Percentiles rank a stretch among this genome's conserved stretches.
Conservation (phyloP, 2,113 vertebrate genomes). For the Bufo bufo region DNA sequence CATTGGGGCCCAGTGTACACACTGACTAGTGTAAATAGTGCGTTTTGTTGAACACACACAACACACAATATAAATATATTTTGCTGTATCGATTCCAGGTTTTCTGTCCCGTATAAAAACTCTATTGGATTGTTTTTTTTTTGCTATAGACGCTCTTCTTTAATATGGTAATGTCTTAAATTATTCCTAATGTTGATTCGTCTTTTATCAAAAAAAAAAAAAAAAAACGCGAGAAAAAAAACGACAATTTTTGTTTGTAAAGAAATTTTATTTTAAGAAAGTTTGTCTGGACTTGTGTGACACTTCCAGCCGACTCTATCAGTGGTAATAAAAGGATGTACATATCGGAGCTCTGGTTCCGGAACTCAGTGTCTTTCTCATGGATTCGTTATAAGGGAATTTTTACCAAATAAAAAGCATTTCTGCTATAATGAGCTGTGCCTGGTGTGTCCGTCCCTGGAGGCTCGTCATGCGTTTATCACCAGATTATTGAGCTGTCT, state of each 20-base stretch:
- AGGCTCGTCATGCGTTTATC: conserved; percentile 12
- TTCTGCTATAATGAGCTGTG: neutral
- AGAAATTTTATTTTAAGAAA: conserved; percentile 61
- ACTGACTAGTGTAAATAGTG: conserved; percentile 89
- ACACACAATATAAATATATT: conserved; percentile 84
- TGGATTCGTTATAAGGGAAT: conserved; percentile 3
- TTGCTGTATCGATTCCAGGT: conserved; percentile 87
- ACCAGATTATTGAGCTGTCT: conserved; percentile 12
- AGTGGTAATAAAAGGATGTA: conserved; percentile 23
- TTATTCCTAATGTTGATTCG: conserved; percentile 93
- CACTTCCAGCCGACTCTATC: conserved; percentile 5
- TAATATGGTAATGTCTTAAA: conserved; percentile 89
- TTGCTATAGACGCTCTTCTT: conserved; percentile 84
- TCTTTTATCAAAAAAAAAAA: conserved; percentile 92
- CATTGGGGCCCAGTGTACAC: neutral
- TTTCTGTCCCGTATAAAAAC: conserved; percentile 83
- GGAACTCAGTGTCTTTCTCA: neutral
- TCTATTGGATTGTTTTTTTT: conserved; percentile 81
- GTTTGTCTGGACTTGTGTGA: conserved; percentile 24
- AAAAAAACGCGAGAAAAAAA: conserved; percentile 5
- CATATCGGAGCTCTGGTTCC: neutral
- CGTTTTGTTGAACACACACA: conserved; percentile 86
- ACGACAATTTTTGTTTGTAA: conserved; percentile 86
- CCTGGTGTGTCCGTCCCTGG: neutral
- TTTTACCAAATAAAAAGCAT: conserved; percentile 11